These are phyloP conservation scores for Antrozous pallidus DNA, from an alignment of 2,797 vertebrate genomes.

Conservation along the genomic window DNA sequence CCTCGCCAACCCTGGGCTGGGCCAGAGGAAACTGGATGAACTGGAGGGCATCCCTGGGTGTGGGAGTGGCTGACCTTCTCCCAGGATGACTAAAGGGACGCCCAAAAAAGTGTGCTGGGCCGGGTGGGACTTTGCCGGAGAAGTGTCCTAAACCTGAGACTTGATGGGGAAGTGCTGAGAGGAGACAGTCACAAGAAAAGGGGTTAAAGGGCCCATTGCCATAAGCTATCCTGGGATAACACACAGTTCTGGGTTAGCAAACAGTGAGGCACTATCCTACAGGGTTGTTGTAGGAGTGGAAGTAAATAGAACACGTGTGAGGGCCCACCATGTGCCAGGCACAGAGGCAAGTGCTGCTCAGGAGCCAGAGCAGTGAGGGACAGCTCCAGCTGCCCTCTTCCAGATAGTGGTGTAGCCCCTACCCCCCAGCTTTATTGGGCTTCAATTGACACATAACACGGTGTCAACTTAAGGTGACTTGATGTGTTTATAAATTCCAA, in stretches of 20 bases:
- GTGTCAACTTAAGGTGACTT: background rate
- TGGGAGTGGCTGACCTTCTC: background rate
- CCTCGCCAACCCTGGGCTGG: background rate
- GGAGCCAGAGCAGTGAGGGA: background rate
- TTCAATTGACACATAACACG: background rate
- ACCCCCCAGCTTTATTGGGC: background rate
- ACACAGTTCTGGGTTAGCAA: background rate
- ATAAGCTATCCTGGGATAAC: background rate
- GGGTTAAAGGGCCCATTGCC: background rate
- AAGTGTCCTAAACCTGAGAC: background rate
- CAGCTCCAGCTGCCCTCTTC: background rate
- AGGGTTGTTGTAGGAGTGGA: background rate
- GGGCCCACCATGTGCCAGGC: background rate
- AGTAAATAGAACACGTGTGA: background rate
- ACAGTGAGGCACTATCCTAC: background rate
- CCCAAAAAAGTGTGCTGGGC: background rate
- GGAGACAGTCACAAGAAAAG: background rate
- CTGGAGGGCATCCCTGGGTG: background rate
- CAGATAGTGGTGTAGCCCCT: too few species aligned
- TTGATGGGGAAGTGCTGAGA: background rate
- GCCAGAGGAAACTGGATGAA: background rate
- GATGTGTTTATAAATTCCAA: background rate
- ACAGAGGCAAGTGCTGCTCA: background rate
- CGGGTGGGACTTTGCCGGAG: background rate
- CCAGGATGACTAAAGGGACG: background rate